phyloP scores from a whole-genome alignment of 2,888 invertebrate genomes.

The Sesamia inferens region DNA sequence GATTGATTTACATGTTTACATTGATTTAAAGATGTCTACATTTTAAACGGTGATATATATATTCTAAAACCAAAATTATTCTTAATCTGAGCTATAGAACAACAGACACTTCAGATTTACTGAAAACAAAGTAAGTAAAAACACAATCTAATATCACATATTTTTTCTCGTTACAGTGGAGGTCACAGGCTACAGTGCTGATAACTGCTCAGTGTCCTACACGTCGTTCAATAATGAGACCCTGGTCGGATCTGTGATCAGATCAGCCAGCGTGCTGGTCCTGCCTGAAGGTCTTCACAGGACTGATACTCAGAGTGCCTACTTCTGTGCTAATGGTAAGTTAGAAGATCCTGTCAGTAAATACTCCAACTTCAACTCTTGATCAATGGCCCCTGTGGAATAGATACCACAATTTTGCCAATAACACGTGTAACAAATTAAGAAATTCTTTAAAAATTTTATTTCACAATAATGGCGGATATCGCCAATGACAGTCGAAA shows the following conservation, averaged over 20 bases:
- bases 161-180: conserved; percentile 88
- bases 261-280: conserved; percentile 90
- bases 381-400: too few relatives aligned
- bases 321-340: conserved; percentile 92
- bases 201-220: conserved; percentile 91
- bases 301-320: conserved; percentile 92
- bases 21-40: not conserved
- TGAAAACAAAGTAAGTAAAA: not conserved
- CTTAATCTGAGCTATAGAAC: not conserved
- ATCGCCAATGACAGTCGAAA: too few relatives aligned
- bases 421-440: too few relatives aligned
- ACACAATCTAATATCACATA: not conserved
- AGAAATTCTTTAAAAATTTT: too few relatives aligned
- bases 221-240: conserved; percentile 90
- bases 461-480: too few relatives aligned
- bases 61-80: not conserved
- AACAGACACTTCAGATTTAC: not conserved
- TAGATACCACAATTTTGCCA: too few relatives aligned
- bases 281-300: conserved; percentile 91
- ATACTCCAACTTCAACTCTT: too few relatives aligned
- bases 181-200: conserved; percentile 92
- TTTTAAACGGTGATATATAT: not conserved
- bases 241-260: conserved; percentile 90
- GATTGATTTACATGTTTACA: not conserved
- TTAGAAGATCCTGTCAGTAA: conserved; percentile 5